phyloP scores from a whole-genome alignment of 2,113 vertebrate species.

The Bufo gargarizans region DNA sequence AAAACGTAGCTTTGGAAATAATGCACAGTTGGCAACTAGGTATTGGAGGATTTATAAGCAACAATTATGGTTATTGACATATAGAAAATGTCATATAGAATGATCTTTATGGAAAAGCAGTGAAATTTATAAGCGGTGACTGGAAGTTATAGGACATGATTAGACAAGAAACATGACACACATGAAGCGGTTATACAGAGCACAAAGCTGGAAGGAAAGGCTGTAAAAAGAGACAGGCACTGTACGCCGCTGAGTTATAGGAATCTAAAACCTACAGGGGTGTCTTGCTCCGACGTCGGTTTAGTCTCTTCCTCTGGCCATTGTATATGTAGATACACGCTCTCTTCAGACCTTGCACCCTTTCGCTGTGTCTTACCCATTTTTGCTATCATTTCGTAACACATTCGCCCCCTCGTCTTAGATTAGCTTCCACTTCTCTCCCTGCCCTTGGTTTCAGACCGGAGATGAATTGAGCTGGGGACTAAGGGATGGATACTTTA shows the following conservation, averaged over 20 bases:
- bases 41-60: conserved; percentile 21
- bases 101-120: conserved; percentile 36
- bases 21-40: neutral
- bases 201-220: neutral
- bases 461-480: conserved; percentile 59
- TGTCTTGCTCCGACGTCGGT: neutral
- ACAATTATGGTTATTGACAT: conserved; percentile 19
- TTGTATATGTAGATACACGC: conserved; percentile 16
- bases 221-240: neutral
- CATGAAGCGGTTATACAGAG: neutral
- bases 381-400: neutral
- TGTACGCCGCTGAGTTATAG: conserved; percentile 1
- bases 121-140: conserved; percentile 31
- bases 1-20: neutral
- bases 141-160: conserved; percentile 25
- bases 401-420: neutral
- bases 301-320: neutral
- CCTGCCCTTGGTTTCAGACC: conserved; percentile 59
- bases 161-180: conserved; percentile 26
- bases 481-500: conserved; percentile 57
- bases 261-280: neutral
- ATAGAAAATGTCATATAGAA: conserved; percentile 21
- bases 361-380: neutral
- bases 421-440: conserved; percentile 45
- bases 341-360: conserved; percentile 50